These are phyloP conservation scores for Scaptomyza hsui DNA, from an alignment of 1,140 invertebrate species.

Conservation along the genomic window DNA sequence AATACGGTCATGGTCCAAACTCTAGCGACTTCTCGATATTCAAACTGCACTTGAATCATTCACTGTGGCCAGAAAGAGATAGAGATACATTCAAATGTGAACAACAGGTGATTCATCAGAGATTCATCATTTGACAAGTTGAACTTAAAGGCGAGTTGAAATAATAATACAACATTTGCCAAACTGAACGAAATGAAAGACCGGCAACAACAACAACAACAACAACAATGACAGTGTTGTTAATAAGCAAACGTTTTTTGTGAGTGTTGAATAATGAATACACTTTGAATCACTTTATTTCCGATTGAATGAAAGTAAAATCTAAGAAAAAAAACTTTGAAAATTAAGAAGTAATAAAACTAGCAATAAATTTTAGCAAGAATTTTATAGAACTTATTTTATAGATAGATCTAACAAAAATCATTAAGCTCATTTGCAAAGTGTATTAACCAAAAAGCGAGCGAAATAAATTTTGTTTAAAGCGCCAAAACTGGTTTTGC, in stretches of 20 bases:
- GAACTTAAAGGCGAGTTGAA: slow-evolving; percentile 26
- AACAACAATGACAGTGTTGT: slow-evolving; percentile 18
- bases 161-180: slow-evolving; percentile 17
- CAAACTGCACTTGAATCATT: slow-evolving; percentile 29
- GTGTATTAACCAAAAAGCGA: background rate
- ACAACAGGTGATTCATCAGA: slow-evolving; percentile 49
- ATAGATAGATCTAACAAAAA: background rate
- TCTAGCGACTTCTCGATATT: background rate
- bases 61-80: background rate
- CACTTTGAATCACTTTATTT: background rate
- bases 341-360: no score
- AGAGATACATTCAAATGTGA: background rate
- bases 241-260: slow-evolving; percentile 68
- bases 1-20: slow-evolving; percentile 6
- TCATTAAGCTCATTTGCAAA: background rate
- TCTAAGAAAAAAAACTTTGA: no score
- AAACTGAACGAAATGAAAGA: slow-evolving; percentile 12
- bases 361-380: no score
- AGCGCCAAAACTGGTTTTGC: slow-evolving; percentile 37
- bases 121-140: slow-evolving; percentile 37
- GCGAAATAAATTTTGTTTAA: slow-evolving; percentile 39
- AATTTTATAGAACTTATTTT: background rate
- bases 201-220: slow-evolving; percentile 25
- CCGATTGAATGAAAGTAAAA: no score
- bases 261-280: background rate